Base-by-base conservation (phyloP, 2,888 invertebrate genomes). In the Drosophila niveifrons region DNA sequence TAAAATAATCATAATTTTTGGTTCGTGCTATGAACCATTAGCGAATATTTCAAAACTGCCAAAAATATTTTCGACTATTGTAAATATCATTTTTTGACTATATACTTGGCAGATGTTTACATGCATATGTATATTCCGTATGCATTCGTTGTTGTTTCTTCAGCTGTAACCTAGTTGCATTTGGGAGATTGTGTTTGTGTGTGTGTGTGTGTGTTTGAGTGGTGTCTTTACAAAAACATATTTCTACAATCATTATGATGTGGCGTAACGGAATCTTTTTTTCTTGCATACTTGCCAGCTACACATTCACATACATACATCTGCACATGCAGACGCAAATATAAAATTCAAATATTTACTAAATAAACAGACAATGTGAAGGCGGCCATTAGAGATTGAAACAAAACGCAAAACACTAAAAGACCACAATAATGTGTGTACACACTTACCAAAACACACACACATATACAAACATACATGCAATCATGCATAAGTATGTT, bases 351-450 rank as follows among this genome's bases (percentile, higher is more conserved):
- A 79, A 80, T 80, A 81, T 81, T 83, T 77, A 77, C 83, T 74
- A 72, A 81, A 79, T 66, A 83, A 83, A 86, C 75, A 86, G 67
- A 81, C 87, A 79, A 74, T 72, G 77, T 66, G 65, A 77, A 66
- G 73, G 64, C 63, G 63, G 55, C 58, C 67, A 64, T 64, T 62
- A 57, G 57, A 65, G 50, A 57, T 75, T 74, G 34, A 73, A 77
- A 53, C 31, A 66, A 66, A 69, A 63, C 17, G 51, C 56, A 53
- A 57, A 69, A 53, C 57, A 63, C 59, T 61, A 51, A 57, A 64
- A 56, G 39, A 47, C 28, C 29, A 59, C 39, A 61, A 11, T 1
- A 36, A 48, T 31, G 48, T 52, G 36, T 47, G 68, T 47, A 57
- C 56, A 52, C 56, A 63, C 48, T 55, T 34, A 31, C 9, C 10